phyloP scores from a whole-genome alignment of 2,888 invertebrate genomes.

The Xanthorhoe spadicearia region DNA sequence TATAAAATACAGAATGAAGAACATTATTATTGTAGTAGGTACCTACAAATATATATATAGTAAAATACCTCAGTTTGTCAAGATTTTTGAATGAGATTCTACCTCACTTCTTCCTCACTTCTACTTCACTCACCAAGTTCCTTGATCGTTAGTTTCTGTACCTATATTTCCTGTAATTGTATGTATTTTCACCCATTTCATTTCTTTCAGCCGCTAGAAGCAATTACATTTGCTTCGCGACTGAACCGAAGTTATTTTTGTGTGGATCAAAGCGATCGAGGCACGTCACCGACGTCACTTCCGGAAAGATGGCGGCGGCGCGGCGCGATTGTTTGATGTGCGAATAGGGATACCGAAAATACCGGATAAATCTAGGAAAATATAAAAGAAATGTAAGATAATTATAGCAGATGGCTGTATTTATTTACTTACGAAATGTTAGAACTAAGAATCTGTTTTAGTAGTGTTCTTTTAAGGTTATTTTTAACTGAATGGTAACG shows the following conservation, averaged over 20 bases:
- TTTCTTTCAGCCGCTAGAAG: constrained; percentile 42
- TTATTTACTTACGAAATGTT: no score
- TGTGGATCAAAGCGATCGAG: constrained; percentile 79
- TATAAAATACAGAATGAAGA: no score
- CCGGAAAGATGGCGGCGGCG: constrained; percentile 81
- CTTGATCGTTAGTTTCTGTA: not conserved
- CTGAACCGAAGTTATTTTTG: constrained; percentile 73
- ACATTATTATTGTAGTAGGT: not conserved
- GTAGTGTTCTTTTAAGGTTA: no score
- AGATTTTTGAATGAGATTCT: no score
- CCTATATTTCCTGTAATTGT: not conserved
- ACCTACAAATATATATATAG: no score
- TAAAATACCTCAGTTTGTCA: no score
- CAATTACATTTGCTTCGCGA: constrained; percentile 65
- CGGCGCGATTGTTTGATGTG: constrained; percentile 82
- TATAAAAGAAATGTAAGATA: no score
- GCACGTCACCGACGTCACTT: constrained; percentile 77
- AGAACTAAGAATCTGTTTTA: no score
- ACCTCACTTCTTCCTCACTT: no score
- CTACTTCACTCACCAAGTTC: no score
- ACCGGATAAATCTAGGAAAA: constrained; percentile 9
- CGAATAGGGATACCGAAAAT: constrained; percentile 45
- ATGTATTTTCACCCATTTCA: constrained; percentile 7
- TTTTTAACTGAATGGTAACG: no score
- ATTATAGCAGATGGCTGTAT: no score